Evolutionary conservation across 2,888 invertebrate genomes (phyloP).

Genomic region (Brachylomia viminalis): DNA sequence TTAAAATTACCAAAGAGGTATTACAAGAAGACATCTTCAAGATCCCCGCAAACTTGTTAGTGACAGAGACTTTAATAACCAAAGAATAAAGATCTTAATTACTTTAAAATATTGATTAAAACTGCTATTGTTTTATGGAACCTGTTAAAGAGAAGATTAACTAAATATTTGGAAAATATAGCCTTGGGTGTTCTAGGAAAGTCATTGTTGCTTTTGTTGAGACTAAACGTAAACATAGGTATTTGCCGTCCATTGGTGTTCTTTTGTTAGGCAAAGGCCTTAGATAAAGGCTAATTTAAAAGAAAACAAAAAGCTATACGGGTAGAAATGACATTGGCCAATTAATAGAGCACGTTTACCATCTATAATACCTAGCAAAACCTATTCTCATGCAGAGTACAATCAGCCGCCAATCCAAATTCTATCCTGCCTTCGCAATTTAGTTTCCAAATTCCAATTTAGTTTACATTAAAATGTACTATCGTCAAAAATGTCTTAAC

Average conservation of each 20-base stretch:
- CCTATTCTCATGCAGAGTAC: no score
- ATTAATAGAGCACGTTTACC: background rate
- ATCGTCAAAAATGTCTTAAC: background rate
- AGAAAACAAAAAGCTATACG: background rate
- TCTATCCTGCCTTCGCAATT: no score
- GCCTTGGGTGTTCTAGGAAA: no score
- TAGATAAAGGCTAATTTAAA: background rate
- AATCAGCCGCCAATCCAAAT: no score
- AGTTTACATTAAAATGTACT: background rate
- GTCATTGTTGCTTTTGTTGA: background rate
- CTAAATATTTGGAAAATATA: background rate
- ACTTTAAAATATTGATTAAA: constrained; percentile 57
- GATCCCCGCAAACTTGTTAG: constrained; percentile 32
- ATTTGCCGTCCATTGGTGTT: background rate
- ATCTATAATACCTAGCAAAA: background rate
- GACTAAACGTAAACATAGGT: background rate
- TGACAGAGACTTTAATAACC: constrained; percentile 33
- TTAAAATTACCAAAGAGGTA: constrained; percentile 45
- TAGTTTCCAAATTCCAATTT: no score
- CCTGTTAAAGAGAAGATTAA: background rate
- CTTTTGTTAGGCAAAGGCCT: background rate
- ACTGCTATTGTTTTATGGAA: constrained; percentile 23
- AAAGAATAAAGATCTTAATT: constrained; percentile 55
- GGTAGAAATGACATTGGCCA: no score
- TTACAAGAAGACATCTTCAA: constrained; percentile 17